Percentiles rank a stretch among this genome's conserved stretches.
Evolutionary conservation across 2,888 invertebrate species (phyloP).

Genomic region (Timema podura): DNA sequence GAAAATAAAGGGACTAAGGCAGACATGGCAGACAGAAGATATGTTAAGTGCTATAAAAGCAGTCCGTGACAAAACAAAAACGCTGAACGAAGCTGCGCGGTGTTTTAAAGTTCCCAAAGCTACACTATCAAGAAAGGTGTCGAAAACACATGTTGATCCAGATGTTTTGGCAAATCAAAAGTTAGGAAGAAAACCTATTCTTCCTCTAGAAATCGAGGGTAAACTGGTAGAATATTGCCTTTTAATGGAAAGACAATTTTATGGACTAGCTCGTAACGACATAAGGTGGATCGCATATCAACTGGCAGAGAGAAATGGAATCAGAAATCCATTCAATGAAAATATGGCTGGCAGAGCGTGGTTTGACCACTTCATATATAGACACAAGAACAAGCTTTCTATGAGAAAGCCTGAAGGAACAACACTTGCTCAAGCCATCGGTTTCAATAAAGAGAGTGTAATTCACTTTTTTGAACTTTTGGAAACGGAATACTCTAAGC

Average conservation of each 20-base stretch:
- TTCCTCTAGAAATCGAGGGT: neutral
- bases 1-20: no score
- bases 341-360: neutral
- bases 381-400: neutral
- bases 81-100: neutral
- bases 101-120: neutral
- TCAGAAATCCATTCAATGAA: no score
- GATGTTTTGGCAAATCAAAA: neutral
- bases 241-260: neutral
- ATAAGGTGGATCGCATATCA: neutral
- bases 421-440: neutral
- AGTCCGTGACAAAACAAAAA: neutral
- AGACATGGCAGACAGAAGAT: no score
- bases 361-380: neutral
- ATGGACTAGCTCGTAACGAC: neutral
- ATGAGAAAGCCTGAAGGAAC: constrained; percentile 16
- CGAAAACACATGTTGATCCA: neutral
- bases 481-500: neutral
- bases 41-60: no score
- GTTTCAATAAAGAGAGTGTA: constrained; percentile 17
- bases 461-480: constrained; percentile 14
- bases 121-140: constrained; percentile 8
- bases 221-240: constrained; percentile 12
- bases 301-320: neutral
- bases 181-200: neutral